Conservation (phyloP, 1,140 invertebrate species). For the Sitobion miscanthi region DNA sequence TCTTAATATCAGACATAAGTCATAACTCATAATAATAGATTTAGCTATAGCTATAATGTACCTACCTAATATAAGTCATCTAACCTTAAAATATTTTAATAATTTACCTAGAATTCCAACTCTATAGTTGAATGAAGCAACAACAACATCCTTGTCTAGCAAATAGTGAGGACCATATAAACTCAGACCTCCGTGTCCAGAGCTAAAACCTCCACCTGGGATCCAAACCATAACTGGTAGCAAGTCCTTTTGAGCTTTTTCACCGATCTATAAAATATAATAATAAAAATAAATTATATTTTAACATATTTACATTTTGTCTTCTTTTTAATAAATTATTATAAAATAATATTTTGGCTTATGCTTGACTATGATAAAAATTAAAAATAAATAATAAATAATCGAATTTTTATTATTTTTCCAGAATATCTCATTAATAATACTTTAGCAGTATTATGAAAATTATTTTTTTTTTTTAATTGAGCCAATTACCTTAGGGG, state of each 20-base stretch:
- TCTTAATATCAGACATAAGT: neutral
- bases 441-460: neutral
- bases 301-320: neutral
- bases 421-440: neutral
- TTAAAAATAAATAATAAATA: neutral
- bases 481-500: conserved; percentile 57
- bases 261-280: neutral
- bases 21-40: no score
- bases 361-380: neutral
- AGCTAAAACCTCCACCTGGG: conserved; percentile 70
- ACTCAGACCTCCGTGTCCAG: conserved; percentile 67
- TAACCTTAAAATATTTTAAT: neutral
- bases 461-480: conserved; percentile 4
- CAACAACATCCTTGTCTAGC: conserved; percentile 68
- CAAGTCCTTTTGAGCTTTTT: neutral
- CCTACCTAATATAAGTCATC: neutral
- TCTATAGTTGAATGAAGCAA: conserved; percentile 72
- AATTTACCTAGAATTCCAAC: conserved; percentile 64
- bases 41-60: neutral
- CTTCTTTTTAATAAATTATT: neutral
- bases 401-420: neutral
- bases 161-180: conserved; percentile 65
- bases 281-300: neutral
- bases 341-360: neutral
- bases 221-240: conserved; percentile 70